These are phyloP conservation scores for Scatophagus argus DNA, from an alignment of 2,113 vertebrate genomes.

Conservation along the genomic window DNA sequence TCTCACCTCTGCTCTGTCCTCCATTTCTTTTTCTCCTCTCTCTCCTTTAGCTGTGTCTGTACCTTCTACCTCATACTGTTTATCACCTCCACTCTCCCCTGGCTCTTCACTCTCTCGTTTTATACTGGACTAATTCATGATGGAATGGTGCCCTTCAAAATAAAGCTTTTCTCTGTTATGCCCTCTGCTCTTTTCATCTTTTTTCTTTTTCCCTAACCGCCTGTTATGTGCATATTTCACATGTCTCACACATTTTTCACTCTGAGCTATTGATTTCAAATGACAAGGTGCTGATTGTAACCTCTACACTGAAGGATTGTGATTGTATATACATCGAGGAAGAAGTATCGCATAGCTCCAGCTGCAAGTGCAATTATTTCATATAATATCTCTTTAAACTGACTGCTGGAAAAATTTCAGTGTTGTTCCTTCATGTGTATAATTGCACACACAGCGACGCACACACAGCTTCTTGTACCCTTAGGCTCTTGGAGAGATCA, in stretches of 20 bases:
- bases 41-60: conserved; percentile 30
- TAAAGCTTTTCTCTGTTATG: conserved; percentile 24
- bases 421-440: conserved; percentile 18
- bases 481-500: conserved; percentile 52
- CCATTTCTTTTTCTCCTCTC: conserved; percentile 44
- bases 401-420: conserved; percentile 16
- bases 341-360: not conserved
- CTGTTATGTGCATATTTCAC: conserved; percentile 12
- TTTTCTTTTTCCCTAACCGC: conserved; percentile 1
- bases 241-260: no score
- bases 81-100: conserved; percentile 31
- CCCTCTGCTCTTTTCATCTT: conserved; percentile 32
- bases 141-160: conserved; percentile 68
- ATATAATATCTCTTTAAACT: not conserved
- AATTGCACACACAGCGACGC: conserved; percentile 3
- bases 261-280: conserved; percentile 54
- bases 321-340: not conserved
- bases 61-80: conserved; percentile 37
- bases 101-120: conserved; percentile 50
- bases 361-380: conserved; percentile 6
- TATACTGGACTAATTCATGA: conserved; percentile 56
- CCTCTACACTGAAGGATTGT: conserved; percentile 10
- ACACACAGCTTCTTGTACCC: conserved; percentile 26
- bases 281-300: conserved; percentile 43
- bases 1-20: conserved; percentile 34